phyloP scores from a whole-genome alignment of 1,140 invertebrate genomes.

The Nasonia longicornis region DNA sequence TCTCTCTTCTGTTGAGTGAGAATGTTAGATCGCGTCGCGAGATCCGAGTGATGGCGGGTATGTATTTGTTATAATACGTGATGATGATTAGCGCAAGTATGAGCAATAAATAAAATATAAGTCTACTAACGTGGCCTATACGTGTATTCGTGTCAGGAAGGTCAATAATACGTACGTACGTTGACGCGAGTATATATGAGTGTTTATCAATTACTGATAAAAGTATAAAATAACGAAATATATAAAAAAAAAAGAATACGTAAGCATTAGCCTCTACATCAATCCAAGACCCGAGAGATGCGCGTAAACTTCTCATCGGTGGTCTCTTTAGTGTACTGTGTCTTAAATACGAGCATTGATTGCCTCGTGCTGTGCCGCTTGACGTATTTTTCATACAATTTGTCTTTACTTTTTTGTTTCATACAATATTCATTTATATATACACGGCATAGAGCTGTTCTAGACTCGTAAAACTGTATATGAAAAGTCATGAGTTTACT shows the following conservation, averaged over 20 bases:
- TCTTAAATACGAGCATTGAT: constrained; percentile 49
- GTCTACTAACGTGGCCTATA: constrained; percentile 38
- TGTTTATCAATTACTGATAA: constrained; percentile 44
- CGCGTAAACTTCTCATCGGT: constrained; percentile 24
- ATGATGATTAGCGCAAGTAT: constrained; percentile 44
- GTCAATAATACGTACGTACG: constrained; percentile 34
- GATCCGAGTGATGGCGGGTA: constrained; percentile 38
- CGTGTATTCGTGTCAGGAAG: constrained; percentile 11
- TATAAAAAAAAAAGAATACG: constrained; percentile 43
- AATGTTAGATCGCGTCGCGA: constrained; percentile 23
- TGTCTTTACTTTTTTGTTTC: constrained; percentile 46
- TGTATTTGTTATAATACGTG: constrained; percentile 43
- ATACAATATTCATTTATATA: constrained; percentile 60
- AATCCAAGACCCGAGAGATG: constrained; percentile 26
- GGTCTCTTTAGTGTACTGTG: constrained; percentile 23
- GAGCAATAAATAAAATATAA: constrained; percentile 48
- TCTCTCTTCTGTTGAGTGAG: constrained; percentile 34
- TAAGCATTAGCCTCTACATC: constrained; percentile 42
- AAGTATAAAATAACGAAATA: constrained; percentile 44
- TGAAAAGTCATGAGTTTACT: constrained; percentile 46
- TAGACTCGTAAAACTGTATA: constrained; percentile 52
- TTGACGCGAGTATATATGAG: constrained; percentile 44
- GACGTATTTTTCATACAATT: constrained; percentile 40
- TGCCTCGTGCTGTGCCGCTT: constrained; percentile 50
- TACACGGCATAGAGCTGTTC: constrained; percentile 64